phyloP scores from a whole-genome alignment of 2,797 vertebrate species.

The Coracias cyanogaster region DNA sequence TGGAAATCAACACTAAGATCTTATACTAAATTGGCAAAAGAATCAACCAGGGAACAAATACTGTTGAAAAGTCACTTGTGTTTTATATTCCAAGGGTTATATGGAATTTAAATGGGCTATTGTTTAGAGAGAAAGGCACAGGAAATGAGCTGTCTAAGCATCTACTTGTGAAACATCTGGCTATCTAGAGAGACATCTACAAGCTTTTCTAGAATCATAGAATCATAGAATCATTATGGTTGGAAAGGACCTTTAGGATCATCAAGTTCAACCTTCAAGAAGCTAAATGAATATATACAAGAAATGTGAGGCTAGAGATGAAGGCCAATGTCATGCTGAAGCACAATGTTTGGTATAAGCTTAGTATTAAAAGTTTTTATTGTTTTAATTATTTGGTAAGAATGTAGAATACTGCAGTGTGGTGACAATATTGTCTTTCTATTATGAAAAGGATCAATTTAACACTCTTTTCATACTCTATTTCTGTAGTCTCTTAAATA shows the following conservation, averaged over 20 bases:
- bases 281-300: neutral
- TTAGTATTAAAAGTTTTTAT: neutral
- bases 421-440: neutral
- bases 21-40: neutral
- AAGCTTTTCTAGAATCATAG: neutral
- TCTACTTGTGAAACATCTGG: constrained; percentile 19
- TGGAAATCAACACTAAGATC: neutral
- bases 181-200: constrained; percentile 5
- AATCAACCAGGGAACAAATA: constrained; percentile 12
- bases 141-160: constrained; percentile 5
- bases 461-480: neutral
- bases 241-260: no score
- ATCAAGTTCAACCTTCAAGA: neutral
- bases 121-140: neutral
- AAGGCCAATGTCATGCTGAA: neutral
- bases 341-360: neutral
- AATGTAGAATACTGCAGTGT: neutral
- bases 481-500: neutral
- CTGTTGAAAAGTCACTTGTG: neutral
- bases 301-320: neutral
- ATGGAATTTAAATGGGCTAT: constrained; percentile 20
- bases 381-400: neutral
- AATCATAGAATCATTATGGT: no score
- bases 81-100: neutral
- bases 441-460: neutral